These are phyloP conservation scores for Ophraella communa DNA, from an alignment of 2,888 invertebrate genomes.

Conservation along the genomic window DNA sequence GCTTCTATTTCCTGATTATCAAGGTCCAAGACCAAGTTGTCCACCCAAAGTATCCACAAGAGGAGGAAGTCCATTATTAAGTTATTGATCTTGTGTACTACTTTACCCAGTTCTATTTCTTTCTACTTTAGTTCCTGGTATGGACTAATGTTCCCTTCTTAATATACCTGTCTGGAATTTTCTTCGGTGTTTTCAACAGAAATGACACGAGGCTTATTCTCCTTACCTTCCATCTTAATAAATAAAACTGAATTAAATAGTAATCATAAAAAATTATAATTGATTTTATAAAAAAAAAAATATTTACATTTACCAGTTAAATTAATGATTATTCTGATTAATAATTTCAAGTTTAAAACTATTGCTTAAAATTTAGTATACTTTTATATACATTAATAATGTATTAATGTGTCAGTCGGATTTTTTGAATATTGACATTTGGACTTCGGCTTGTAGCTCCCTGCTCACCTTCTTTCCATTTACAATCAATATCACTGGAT, in stretches of 20 bases:
- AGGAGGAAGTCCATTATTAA: no score
- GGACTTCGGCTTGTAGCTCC: slow-evolving; percentile 70
- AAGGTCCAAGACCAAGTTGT: no score
- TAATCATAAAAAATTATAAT: not conserved
- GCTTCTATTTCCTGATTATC: no score
- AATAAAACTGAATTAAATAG: not conserved
- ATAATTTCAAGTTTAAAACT: not conserved
- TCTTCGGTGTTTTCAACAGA: no score
- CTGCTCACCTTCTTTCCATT: slow-evolving; percentile 77
- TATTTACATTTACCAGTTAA: not conserved
- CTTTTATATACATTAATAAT: slow-evolving; percentile 1
- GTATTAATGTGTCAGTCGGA: slow-evolving; percentile 57
- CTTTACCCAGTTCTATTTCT: no score
- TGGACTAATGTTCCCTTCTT: no score
- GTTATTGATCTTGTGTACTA: no score
- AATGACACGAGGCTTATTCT: no score
- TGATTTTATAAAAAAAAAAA: not conserved
- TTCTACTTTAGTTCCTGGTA: no score
- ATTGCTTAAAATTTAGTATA: slow-evolving; percentile 15
- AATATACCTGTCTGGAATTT: no score
- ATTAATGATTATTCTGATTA: not conserved
- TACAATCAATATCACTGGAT: slow-evolving; percentile 75
- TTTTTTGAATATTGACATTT: slow-evolving; percentile 71
- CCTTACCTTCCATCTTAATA: no score
- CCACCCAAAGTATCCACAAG: no score